Percentiles rank a stretch among this genome's conserved stretches.
phyloP scores from a whole-genome alignment of 2,797 vertebrate species.

The Varecia variegata region DNA sequence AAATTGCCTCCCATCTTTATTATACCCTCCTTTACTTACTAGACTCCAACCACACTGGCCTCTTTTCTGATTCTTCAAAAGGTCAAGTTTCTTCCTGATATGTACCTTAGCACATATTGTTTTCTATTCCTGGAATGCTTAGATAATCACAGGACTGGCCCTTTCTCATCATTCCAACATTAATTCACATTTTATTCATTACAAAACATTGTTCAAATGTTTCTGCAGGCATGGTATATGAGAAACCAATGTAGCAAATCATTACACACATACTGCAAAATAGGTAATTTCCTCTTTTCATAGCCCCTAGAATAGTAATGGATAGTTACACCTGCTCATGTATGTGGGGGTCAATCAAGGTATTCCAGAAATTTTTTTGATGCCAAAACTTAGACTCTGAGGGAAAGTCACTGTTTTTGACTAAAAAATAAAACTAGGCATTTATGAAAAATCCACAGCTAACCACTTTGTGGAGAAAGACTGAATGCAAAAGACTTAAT shows the following conservation, averaged over 20 bases:
- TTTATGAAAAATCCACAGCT: background rate
- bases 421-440: background rate
- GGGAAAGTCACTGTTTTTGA: background rate
- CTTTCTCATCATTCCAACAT: background rate
- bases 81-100: conserved; percentile 7
- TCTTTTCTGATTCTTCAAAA: conserved; percentile 6
- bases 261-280: background rate
- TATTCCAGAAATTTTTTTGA: background rate
- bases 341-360: background rate
- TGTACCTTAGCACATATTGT: background rate
- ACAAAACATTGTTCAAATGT: background rate
- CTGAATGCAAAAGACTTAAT: background rate
- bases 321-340: background rate
- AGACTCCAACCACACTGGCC: background rate
- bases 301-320: background rate
- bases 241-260: background rate
- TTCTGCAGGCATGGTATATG: background rate
- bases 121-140: background rate
- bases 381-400: background rate
- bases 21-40: background rate
- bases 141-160: background rate
- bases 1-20: background rate
- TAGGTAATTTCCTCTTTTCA: background rate
- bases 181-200: background rate
- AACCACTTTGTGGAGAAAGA: conserved; percentile 1